Evolutionary conservation across 2,888 invertebrate species (phyloP).

Genomic region (Hirtodrosophila cameraria): DNA sequence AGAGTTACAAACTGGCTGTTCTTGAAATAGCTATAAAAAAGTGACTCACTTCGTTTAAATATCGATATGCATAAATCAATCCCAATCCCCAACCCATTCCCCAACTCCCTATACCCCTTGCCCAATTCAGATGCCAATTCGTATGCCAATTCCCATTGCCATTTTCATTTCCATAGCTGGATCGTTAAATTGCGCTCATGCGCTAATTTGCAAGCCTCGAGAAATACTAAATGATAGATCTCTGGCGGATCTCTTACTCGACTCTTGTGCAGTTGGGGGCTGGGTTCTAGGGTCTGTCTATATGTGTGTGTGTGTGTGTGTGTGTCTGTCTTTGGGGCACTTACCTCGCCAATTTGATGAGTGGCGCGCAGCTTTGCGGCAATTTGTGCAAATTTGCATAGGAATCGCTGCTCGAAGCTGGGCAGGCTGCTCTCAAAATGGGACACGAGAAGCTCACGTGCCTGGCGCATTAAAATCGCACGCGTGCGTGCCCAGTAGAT

Average conservation of each 20-base stretch:
- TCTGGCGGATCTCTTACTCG: constrained; percentile 35
- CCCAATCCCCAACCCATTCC: constrained; percentile 1
- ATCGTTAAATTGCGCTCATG: constrained; percentile 50
- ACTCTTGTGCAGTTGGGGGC: neutral
- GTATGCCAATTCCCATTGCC: constrained; percentile 17
- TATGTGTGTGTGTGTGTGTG: no score
- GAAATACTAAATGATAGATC: constrained; percentile 54
- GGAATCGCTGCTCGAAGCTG: constrained; percentile 87
- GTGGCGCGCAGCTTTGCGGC: constrained; percentile 85
- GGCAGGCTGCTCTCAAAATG: constrained; percentile 87
- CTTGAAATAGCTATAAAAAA: constrained; percentile 18
- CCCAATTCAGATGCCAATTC: constrained; percentile 6
- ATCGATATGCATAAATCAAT: constrained; percentile 14
- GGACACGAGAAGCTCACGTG: constrained; percentile 88
- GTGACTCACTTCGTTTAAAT: constrained; percentile 24
- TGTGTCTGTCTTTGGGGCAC: constrained; percentile 49
- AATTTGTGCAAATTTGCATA: constrained; percentile 86
- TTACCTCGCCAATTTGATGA: constrained; percentile 83
- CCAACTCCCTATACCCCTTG: constrained; percentile 1
- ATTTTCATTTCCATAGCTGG: constrained; percentile 39
- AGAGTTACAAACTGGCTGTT: constrained; percentile 1
- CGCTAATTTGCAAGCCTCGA: constrained; percentile 56
- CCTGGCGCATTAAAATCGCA: constrained; percentile 88
- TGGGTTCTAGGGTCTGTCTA: constrained; percentile 5
- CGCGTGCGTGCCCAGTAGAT: constrained; percentile 86